Conservation (phyloP, 2,113 vertebrate species). For the Argyrosomus japonicus region DNA sequence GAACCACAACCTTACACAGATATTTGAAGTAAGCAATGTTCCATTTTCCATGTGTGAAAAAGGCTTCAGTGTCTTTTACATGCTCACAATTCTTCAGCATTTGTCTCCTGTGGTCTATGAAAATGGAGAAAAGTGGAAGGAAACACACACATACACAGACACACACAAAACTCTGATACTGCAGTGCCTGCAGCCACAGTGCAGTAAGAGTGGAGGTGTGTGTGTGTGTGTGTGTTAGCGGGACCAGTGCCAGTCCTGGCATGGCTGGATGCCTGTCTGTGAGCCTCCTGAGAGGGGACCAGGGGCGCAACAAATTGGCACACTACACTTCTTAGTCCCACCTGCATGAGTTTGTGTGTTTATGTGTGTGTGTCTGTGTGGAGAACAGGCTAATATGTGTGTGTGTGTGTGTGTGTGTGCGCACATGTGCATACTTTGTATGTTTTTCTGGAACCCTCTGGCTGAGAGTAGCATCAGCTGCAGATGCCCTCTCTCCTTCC, state of each 20-base stretch:
- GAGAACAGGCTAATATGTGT: constrained; percentile 42
- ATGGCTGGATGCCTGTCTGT: constrained; percentile 74
- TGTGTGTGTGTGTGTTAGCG: constrained; percentile 59
- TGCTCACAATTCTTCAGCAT: constrained; percentile 61
- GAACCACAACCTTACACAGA: constrained; percentile 38
- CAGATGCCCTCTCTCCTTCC: constrained; percentile 47
- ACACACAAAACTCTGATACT: constrained; percentile 37
- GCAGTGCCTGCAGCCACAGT: constrained; percentile 63
- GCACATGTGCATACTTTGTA: constrained; percentile 39
- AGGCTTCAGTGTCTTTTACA: constrained; percentile 51
- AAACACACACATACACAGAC: constrained; percentile 22
- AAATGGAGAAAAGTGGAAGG: constrained; percentile 62
- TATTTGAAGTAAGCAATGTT: constrained; percentile 37
- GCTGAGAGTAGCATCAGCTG: constrained; percentile 72
- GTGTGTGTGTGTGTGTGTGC: constrained; percentile 36
- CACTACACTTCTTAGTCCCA: constrained; percentile 70
- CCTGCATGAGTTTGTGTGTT: constrained; percentile 71
- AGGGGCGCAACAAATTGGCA: constrained; percentile 80
- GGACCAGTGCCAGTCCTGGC: constrained; percentile 78
- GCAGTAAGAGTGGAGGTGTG: constrained; percentile 42
- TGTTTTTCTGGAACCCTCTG: constrained; percentile 62
- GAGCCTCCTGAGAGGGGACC: constrained; percentile 78
- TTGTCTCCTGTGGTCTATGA: constrained; percentile 65
- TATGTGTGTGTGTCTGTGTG: constrained; percentile 52
- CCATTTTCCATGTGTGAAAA: constrained; percentile 46